phyloP scores from a whole-genome alignment of 2,888 invertebrate species.

The Noctua pronuba region DNA sequence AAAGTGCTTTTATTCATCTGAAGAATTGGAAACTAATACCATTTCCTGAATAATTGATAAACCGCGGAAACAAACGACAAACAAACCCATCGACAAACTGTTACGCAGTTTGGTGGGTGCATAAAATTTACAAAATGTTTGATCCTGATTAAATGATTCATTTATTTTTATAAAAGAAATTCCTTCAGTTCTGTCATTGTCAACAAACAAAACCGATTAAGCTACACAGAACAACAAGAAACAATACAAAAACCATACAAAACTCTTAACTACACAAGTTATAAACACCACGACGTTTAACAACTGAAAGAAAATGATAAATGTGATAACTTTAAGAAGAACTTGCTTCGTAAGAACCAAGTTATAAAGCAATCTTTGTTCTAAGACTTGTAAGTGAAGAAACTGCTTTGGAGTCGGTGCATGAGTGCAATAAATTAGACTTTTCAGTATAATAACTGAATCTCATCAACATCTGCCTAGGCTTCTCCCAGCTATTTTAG shows the following conservation, averaged over 20 bases:
- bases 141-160: no score
- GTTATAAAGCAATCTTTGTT: constrained; percentile 22
- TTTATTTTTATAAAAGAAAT: no score
- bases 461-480: no score
- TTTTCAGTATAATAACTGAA: not conserved
- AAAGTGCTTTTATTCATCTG: not conserved
- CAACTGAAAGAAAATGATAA: constrained; percentile 46
- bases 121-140: no score
- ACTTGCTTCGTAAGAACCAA: constrained; percentile 20
- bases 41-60: not conserved
- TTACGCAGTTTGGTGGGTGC: no score
- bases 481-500: no score
- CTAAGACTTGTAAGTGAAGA: not conserved
- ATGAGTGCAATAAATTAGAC: not conserved
- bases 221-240: not conserved
- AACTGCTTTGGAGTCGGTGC: not conserved
- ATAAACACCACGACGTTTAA: constrained; percentile 35
- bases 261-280: constrained; percentile 47
- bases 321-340: constrained; percentile 42
- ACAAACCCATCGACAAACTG: no score
- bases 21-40: not conserved
- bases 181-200: not conserved
- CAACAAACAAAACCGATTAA: constrained; percentile 39
- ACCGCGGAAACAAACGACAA: no score
- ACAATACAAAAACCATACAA: constrained; percentile 25